Evolutionary conservation across 2,797 vertebrate species (phyloP).

Genomic region (Pipistrellus pipistrellus): DNA sequence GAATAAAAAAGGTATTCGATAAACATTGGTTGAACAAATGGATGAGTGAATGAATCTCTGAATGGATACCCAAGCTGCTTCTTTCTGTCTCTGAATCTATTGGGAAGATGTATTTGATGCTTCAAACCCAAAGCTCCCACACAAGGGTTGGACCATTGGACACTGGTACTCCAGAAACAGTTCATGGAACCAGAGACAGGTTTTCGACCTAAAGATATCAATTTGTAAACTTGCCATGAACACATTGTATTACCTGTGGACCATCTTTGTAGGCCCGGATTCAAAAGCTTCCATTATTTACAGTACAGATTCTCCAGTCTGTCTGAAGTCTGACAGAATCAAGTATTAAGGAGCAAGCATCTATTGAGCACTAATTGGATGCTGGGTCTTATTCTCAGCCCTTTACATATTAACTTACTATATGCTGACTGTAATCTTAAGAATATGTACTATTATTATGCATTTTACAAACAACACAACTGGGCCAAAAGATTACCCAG

Average conservation of each 20-base stretch:
- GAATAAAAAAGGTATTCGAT: conserved; percentile 46
- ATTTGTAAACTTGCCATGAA: not conserved
- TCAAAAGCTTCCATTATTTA: conserved; percentile 46
- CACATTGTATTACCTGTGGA: not conserved
- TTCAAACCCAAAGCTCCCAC: not conserved
- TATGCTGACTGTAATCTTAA: not conserved
- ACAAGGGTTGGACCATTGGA: not conserved
- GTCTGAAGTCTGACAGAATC: conserved; percentile 21
- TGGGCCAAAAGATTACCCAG: not conserved
- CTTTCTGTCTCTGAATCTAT: not conserved
- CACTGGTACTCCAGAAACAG: not conserved
- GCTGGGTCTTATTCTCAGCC: not conserved
- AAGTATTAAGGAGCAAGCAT: not conserved
- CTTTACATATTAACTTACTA: not conserved
- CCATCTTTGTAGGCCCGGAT: not conserved
- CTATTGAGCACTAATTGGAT: not conserved
- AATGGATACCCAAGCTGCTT: not conserved
- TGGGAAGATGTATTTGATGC: not conserved
- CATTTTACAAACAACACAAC: not conserved
- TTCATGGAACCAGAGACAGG: not conserved
- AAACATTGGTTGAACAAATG: not conserved
- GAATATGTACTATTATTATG: not conserved
- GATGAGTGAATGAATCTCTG: not conserved
- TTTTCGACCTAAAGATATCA: not conserved
- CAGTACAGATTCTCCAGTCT: not conserved